Evolutionary conservation across 2,797 vertebrate genomes (phyloP), one percentile per base, ranked within the genome.

Genomic region (Staurois parvus): DNA sequence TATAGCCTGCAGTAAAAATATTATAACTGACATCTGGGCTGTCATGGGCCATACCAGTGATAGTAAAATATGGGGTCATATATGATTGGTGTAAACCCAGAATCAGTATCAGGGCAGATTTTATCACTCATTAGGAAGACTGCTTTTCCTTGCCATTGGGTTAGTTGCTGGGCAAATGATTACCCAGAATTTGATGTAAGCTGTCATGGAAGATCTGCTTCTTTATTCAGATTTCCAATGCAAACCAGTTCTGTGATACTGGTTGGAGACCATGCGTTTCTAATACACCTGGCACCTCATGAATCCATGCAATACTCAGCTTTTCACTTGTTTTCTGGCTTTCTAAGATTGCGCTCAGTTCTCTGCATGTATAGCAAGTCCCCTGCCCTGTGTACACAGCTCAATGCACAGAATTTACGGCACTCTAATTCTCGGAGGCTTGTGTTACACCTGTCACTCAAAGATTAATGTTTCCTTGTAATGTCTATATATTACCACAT

Each of bases 161-260:
- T 68, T 76, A 26, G 37, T 66, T 86, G 80, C 85, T 83, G 80
- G 83, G 85, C 85, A 83, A 79, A 73, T 32, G 4, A 68, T 21
- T 8, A 29, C 40, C 37, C 80, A 79, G 80, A 79, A 73, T 83
- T 86, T 21, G 26, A 24, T 34, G n/a, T n/a, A 77, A 52, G 68
- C 56, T 73, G 75, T 74, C 56, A 66, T 17, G n/a, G 74, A 86
- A 86, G 76, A 81, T 72, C 28, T 64, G 52, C 29, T 7, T 24
- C 29, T 85, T 11, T 59, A n/a, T 66, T 76, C 21, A 29, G 84
- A 45, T 73, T 76, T 76, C 81, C 66, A 45, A 52, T 48, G 72
- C 67, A 73, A 77, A 17, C 45, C 70, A 76, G 77, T 84, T 84
- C 82, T 84, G 82, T 64, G 81, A 76, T 30, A 19, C 15, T 70